These are phyloP conservation scores for Chelonus formosanus DNA, from an alignment of 2,888 invertebrate genomes.

Conservation along the genomic window DNA sequence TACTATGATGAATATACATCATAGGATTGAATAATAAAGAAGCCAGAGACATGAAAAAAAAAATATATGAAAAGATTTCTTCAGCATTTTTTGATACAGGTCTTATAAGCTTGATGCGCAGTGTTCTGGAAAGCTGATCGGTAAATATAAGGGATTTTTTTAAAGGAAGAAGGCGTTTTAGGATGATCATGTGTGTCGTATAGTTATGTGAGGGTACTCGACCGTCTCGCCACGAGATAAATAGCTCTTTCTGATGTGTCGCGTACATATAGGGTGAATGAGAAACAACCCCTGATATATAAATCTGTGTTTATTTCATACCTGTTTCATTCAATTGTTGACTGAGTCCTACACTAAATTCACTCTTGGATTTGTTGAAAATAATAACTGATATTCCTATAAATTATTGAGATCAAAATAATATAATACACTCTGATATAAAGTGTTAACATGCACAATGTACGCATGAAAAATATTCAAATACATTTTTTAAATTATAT, in stretches of 20 bases:
- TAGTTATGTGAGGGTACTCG: slow-evolving; percentile 24
- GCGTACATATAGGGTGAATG: slow-evolving; percentile 15
- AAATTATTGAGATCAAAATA: slow-evolving; percentile 19
- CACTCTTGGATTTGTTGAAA: slow-evolving; percentile 17
- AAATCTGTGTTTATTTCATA: not conserved
- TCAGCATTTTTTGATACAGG: slow-evolving; percentile 35
- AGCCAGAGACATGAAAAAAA: not conserved
- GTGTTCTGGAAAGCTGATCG: slow-evolving; percentile 63
- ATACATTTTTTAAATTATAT: no score
- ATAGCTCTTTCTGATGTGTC: slow-evolving; percentile 25
- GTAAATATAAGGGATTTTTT: slow-evolving; percentile 31
- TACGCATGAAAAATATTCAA: no score
- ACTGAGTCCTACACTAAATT: slow-evolving; percentile 4
- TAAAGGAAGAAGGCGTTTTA: slow-evolving; percentile 26
- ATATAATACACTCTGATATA: slow-evolving; percentile 8
- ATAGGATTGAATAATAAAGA: not conserved
- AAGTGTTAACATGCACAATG: not conserved
- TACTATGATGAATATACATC: not conserved
- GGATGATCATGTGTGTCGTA: slow-evolving; percentile 7
- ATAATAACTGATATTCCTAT: slow-evolving; percentile 22
- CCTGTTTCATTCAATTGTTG: slow-evolving; percentile 23
- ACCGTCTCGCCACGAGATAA: slow-evolving; percentile 33
- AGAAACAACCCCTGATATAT: not conserved
- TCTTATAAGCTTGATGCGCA: slow-evolving; percentile 30
- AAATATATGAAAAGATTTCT: slow-evolving; percentile 28